Evolutionary conservation across 2,888 invertebrate species (phyloP), one percentile per base, ranked within the genome.

Genomic region (Cantharis lateralis): DNA sequence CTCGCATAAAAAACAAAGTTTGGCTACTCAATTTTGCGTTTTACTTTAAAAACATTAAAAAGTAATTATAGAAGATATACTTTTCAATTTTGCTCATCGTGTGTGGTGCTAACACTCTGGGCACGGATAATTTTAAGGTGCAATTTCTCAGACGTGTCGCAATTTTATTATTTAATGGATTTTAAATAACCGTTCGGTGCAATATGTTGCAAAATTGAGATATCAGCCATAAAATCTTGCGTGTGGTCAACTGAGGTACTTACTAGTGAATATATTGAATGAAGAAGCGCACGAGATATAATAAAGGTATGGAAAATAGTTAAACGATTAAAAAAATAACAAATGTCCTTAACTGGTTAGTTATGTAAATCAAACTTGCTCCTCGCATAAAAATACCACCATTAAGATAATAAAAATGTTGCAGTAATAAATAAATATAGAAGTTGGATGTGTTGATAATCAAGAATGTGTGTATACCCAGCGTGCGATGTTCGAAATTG

Each of bases 121-220:
- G 71, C 71, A 66, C 28, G 72, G 73, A 74, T 72, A 70, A 73
- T 68, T 71, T 77, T 64, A 76, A 77, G 76, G 73, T 75, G 83
- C 82, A 83, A 84, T 84, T 83, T 78, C 80, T 74, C 78, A 79
- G 81, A 81, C 83, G 81, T 82, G 82, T 82, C 80, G 82, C 81
- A 84, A 83, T 83, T 82, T 82, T 77, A 79, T 61, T 75, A 76
- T 77, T 81, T 83, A 82, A 84, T 84, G 81, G 81, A 77, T 82
- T 84, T 84, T 83, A 84, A 84, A 84, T 84, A 82, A 82, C 81
- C 81, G 76, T 80, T 77, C 72, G 76, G 72, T 72, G 66, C 72
- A 72, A 32, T 66, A 48, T 18, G 69, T 28, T n/a, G 62, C 62
- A 71, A 76, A 76, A 76, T 76, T 72, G 69, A 72, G 76, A 71